Evolutionary conservation across 2,888 invertebrate species (phyloP), one percentile per base, ranked within the genome.

Genomic region (Chirona hameri): DNA sequence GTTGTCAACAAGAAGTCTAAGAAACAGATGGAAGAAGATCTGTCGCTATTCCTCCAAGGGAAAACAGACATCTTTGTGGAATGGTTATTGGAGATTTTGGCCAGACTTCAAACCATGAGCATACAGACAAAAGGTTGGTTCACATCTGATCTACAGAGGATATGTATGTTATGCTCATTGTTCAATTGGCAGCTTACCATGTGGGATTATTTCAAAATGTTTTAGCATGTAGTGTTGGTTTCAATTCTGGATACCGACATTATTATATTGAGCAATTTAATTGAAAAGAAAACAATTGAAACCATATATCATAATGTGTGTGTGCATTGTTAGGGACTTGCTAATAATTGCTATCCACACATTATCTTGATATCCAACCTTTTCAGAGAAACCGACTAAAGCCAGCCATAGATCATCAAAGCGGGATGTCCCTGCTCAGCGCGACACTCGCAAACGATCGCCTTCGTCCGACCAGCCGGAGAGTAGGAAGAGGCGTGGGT

Each of bases 1-100:
- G 96, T 99, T 55, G 98, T 98, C 1, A 99, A 99, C 89, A 98
- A 97, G 88, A 93, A 98, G 85, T 94, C 94, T 0, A 93, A 95
- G 85, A 91, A 92, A 55, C 97, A 98, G 88, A 99, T 99, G 98
- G 95, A 95, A 85, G 94, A 95, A 85, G 98, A 99, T 88, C 90
- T 99, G 10, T 92, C 93, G 86, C 90, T 99, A 60, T 99, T 99
- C 88, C 91, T 99, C 14, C 94, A 95, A 46, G 92, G 92, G 79
- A 95, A 96, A 88, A 98, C 98, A 0, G 92, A 93, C 81, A 90
- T 93, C 24, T 99, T 99, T 89, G 97, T 98, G 0, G 93, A 93
- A 85, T 99, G 99, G 99, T 90, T 96, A 55, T 93, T 95, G 87
- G 93, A 94, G 87, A 95, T 96, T 0, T 88, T 95, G 57, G 93